These are phyloP conservation scores for Centropus unirufus DNA, from an alignment of 2,113 vertebrate genomes.

Conservation along the genomic window DNA sequence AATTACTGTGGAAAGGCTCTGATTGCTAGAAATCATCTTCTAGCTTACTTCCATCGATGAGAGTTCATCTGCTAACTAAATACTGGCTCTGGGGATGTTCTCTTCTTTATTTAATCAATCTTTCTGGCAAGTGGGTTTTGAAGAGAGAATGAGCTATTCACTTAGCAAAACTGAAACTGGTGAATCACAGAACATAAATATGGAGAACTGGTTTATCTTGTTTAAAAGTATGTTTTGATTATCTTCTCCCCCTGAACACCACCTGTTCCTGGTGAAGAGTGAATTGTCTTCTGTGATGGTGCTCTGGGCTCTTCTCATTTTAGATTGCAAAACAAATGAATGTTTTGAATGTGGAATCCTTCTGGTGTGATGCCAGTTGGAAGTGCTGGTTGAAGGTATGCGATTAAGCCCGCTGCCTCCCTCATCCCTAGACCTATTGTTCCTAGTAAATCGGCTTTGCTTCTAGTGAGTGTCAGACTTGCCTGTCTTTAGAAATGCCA, in stretches of 20 bases:
- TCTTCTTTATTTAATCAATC: background rate
- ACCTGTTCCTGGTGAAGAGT: background rate
- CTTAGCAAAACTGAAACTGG: background rate
- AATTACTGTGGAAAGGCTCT: background rate
- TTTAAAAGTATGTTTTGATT: conserved; percentile 18
- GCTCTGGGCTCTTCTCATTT: background rate
- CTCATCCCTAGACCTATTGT: background rate
- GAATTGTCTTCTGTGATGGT: background rate
- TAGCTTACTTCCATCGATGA: background rate
- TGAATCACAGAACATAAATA: conserved; percentile 42
- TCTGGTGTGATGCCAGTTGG: conserved; percentile 18
- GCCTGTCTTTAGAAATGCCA: background rate
- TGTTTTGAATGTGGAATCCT: background rate
- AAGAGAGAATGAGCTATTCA: background rate
- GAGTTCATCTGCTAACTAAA: background rate
- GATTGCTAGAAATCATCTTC: background rate
- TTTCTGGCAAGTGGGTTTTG: background rate
- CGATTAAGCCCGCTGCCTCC: background rate
- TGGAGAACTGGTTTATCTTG: conserved; percentile 45
- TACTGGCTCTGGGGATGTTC: background rate
- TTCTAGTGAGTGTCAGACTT: background rate
- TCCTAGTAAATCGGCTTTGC: conserved; percentile 21
- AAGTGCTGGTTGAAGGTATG: conserved; percentile 8
- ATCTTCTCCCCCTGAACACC: background rate
- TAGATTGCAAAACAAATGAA: background rate